Evolutionary conservation across 2,888 invertebrate genomes (phyloP).

Genomic region (Gerris lacustris): DNA sequence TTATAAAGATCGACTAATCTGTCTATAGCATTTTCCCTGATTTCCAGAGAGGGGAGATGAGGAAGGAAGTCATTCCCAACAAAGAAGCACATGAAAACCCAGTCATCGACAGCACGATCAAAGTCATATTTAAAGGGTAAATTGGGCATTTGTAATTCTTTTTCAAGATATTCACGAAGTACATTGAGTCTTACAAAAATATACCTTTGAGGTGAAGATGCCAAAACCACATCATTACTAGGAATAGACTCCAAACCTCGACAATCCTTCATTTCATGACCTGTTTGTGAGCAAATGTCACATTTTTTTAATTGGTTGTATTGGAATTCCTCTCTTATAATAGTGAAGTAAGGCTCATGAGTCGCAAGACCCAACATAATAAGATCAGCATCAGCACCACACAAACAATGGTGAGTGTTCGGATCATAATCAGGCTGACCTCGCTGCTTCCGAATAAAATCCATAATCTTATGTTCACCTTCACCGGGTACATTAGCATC

Average conservation of each 20-base stretch:
- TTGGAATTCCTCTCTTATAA: slow-evolving; percentile 95
- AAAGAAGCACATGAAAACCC: slow-evolving; percentile 99
- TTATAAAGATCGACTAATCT: slow-evolving; percentile 86
- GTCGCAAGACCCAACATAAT: slow-evolving; percentile 98
- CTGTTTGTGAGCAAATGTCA: slow-evolving; percentile 80
- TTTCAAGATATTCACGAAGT: slow-evolving; percentile 82
- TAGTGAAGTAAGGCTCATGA: slow-evolving; percentile 97
- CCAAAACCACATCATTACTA: slow-evolving; percentile 28
- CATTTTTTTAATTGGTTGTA: slow-evolving; percentile 93
- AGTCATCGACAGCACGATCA: slow-evolving; percentile 91
- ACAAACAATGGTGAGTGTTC: slow-evolving; percentile 92
- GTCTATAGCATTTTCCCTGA: slow-evolving; percentile 92
- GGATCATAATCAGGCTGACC: slow-evolving; percentile 93
- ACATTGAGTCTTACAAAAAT: slow-evolving; percentile 90
- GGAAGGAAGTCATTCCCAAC: slow-evolving; percentile 98
- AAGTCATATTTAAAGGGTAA: slow-evolving; percentile 89
- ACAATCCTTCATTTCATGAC: slow-evolving; percentile 92
- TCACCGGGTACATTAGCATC: slow-evolving; percentile 98
- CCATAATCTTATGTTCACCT: slow-evolving; percentile 99
- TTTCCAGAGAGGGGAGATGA: slow-evolving; percentile 94
- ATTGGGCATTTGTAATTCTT: slow-evolving; percentile 79
- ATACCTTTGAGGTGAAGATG: slow-evolving; percentile 67
- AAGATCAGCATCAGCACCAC: slow-evolving; percentile 96
- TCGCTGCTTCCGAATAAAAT: slow-evolving; percentile 90
- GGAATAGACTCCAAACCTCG: slow-evolving; percentile 43